phyloP scores from a whole-genome alignment of 2,888 invertebrate genomes.

The Nemoura dubitans region DNA sequence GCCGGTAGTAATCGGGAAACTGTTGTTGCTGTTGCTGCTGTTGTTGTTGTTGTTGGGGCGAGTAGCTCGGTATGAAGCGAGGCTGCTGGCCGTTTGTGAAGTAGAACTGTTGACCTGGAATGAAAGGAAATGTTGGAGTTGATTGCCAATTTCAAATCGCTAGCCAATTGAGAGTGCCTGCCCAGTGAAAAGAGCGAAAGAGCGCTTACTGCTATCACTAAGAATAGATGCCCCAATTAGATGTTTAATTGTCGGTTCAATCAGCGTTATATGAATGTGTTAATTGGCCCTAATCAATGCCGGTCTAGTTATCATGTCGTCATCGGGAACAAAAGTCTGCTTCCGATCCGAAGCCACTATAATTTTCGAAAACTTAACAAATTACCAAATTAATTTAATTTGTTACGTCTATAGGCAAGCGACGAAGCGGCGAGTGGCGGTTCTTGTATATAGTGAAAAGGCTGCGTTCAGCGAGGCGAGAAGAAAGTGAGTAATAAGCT shows the following conservation, averaged over 20 bases:
- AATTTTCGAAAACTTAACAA: no score
- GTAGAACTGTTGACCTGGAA: constrained; percentile 60
- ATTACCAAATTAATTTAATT: no score
- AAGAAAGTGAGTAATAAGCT: no score
- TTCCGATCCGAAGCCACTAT: no score
- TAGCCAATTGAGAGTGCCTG: background rate
- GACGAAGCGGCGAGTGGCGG: no score
- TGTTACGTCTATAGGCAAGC: no score
- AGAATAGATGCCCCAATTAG: background rate
- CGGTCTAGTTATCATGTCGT: background rate
- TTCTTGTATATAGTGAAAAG: no score
- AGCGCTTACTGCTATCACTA: no score
- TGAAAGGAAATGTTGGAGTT: constrained; percentile 35
- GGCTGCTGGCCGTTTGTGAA: constrained; percentile 56
- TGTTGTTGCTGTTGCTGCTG: constrained; percentile 54
- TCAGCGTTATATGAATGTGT: background rate
- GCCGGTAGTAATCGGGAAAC: constrained; percentile 55
- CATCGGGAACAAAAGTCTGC: background rate
- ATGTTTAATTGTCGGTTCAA: no score
- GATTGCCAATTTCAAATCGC: background rate
- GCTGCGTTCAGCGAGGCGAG: no score
- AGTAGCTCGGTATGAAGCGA: constrained; percentile 56
- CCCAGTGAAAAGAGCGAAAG: background rate
- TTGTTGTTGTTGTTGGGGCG: constrained; percentile 54
- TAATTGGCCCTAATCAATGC: background rate